phyloP scores from a whole-genome alignment of 2,888 invertebrate species.

The Eupeodes luniger region DNA sequence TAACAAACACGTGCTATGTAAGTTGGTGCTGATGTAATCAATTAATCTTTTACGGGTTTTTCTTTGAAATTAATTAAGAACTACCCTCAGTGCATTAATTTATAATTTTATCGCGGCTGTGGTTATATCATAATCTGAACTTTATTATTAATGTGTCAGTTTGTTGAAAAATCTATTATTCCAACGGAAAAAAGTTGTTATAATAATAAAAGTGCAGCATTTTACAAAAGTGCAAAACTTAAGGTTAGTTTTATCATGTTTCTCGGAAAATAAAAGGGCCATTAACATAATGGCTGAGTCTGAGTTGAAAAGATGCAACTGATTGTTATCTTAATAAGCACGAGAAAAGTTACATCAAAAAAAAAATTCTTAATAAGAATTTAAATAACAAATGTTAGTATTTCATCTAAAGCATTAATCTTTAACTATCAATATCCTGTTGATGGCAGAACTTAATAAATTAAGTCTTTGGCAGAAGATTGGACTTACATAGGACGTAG shows the following conservation, averaged over 20 bases:
- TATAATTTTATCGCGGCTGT: slow-evolving; percentile 16
- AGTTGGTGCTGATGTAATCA: slow-evolving; percentile 36
- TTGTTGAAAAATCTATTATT: slow-evolving; percentile 13
- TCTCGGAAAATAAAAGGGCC: slow-evolving; percentile 19
- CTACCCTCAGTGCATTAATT: slow-evolving; percentile 54
- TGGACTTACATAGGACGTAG: too few species aligned
- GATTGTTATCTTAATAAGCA: too few species aligned
- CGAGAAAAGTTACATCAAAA: too few species aligned
- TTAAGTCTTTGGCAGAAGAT: too few species aligned
- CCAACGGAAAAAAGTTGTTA: slow-evolving; percentile 5
- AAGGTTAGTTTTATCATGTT: slow-evolving; percentile 14
- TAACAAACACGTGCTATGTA: background rate
- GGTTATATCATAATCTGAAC: slow-evolving; percentile 25
- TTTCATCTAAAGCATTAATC: too few species aligned
- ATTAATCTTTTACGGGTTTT: slow-evolving; percentile 58
- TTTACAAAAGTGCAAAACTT: background rate
- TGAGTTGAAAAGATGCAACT: background rate
- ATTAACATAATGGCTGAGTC: slow-evolving; percentile 44
- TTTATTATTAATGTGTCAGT: slow-evolving; percentile 36
- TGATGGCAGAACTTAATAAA: too few species aligned
- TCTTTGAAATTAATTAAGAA: slow-evolving; percentile 59
- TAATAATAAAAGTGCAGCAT: background rate
- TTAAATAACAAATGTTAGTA: too few species aligned
- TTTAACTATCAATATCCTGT: too few species aligned
- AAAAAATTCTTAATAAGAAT: too few species aligned